A percentile compares a stretch with the other conserved stretches of the same genome.
Conservation (phyloP, 2,888 invertebrate species). For the Tuta absoluta region DNA sequence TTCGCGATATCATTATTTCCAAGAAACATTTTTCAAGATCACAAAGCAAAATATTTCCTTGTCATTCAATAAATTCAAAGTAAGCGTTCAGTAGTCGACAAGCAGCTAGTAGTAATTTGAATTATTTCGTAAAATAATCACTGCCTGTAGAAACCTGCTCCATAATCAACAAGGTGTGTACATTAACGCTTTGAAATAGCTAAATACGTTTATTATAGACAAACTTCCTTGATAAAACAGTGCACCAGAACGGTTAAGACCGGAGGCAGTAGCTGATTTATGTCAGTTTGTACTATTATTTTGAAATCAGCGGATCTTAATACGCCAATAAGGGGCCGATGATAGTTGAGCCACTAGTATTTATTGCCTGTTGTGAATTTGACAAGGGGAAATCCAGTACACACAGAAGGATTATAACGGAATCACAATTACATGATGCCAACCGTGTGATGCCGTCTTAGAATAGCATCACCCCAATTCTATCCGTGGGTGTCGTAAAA, state of each 20-base stretch:
- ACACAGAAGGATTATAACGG: not conserved
- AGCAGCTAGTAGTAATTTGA: not conserved
- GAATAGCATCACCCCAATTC: too few species aligned
- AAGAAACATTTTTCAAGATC: too few species aligned
- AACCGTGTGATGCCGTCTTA: too few species aligned
- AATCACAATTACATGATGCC: not conserved
- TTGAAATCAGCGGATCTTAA: conserved; percentile 59
- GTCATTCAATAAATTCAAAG: not conserved
- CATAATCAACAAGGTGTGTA: conserved; percentile 14
- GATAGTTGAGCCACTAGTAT: conserved; percentile 37
- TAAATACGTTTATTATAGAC: conserved; percentile 38
- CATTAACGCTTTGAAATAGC: conserved; percentile 28
- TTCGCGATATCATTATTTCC: not conserved
- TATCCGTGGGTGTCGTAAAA: too few species aligned
- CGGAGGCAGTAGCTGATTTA: conserved; percentile 58
- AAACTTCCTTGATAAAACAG: conserved; percentile 45
- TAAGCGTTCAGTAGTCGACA: not conserved
- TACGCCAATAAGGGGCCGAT: conserved; percentile 45
- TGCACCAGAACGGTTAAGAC: conserved; percentile 43
- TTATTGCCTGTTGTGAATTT: conserved; percentile 26
- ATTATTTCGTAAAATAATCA: conserved; percentile 21
- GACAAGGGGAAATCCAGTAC: conserved; percentile 9
- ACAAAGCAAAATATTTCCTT: not conserved
- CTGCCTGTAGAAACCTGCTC: not conserved
- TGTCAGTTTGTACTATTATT: conserved; percentile 55